These are phyloP conservation scores for Nesogale talazaci DNA, from an alignment of 2,113 vertebrate species.

Conservation along the genomic window DNA sequence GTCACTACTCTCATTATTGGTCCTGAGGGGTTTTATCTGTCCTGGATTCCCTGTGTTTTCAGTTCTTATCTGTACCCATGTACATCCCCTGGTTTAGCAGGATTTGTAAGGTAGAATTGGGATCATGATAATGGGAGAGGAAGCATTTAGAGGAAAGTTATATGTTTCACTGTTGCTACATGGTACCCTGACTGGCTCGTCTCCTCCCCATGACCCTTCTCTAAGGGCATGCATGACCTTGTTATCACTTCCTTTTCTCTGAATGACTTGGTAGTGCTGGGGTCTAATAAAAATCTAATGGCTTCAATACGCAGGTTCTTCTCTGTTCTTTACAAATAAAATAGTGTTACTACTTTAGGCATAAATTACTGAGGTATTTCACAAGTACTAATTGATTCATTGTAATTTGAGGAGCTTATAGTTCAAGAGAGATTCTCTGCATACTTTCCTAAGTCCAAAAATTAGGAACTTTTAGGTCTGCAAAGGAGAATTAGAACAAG, in stretches of 20 bases:
- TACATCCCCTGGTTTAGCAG: too few species aligned
- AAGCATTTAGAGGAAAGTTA: too few species aligned
- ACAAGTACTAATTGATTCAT: not conserved
- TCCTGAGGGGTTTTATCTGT: too few species aligned
- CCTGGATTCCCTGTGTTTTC: too few species aligned
- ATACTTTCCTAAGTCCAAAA: slow-evolving; percentile 18
- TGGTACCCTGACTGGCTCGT: too few species aligned
- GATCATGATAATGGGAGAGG: too few species aligned
- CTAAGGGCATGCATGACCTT: not conserved
- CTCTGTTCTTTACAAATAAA: slow-evolving; percentile 32
- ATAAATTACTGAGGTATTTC: slow-evolving; percentile 13
- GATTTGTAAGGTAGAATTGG: too few species aligned
- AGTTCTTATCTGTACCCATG: too few species aligned
- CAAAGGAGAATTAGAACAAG: not conserved
- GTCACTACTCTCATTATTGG: too few species aligned
- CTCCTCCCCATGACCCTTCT: too few species aligned
- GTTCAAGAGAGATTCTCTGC: slow-evolving; percentile 10
- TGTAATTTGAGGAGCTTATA: slow-evolving; percentile 15
- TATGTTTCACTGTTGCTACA: too few species aligned
- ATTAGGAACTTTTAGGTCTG: slow-evolving; percentile 13
- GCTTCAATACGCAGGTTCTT: not conserved
- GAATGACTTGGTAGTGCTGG: slow-evolving; percentile 5
- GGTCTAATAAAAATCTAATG: not conserved
- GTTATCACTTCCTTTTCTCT: slow-evolving; percentile 27
- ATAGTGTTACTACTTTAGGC: not conserved